These are phyloP conservation scores for Trichoplusia ni DNA, from an alignment of 1,140 invertebrate genomes.

Conservation along the genomic window DNA sequence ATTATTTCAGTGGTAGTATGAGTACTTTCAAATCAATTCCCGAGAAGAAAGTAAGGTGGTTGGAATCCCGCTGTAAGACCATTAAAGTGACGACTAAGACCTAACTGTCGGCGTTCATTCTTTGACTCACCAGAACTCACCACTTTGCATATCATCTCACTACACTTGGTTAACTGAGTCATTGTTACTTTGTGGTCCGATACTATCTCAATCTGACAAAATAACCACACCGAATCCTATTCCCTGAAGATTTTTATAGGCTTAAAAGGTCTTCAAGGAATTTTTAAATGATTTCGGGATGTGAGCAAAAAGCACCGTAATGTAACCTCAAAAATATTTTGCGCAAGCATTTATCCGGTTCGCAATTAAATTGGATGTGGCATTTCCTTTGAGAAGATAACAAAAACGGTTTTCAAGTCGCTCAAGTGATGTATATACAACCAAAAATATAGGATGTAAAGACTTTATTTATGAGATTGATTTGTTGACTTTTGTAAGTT, in stretches of 20 bases:
- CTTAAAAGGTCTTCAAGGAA: too few relatives aligned
- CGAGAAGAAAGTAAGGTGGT: conserved; percentile 60
- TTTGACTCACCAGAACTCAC: too few relatives aligned
- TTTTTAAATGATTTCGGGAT: conserved; percentile 15
- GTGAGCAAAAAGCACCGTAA: conserved; percentile 22
- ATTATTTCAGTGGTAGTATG: conserved; percentile 47
- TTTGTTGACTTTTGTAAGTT: too few relatives aligned
- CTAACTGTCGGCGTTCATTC: conserved; percentile 63
- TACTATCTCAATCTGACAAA: too few relatives aligned
- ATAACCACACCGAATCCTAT: too few relatives aligned
- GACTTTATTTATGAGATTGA: conserved; percentile 45
- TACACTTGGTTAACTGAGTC: conserved; percentile 53
- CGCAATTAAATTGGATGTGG: conserved; percentile 59
- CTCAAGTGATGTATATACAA: conserved; percentile 36
- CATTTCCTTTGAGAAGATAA: conserved; percentile 58
- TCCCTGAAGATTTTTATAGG: too few relatives aligned
- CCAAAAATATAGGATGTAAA: conserved; percentile 40
- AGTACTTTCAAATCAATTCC: conserved; percentile 59
- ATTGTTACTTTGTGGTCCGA: conserved; percentile 42
- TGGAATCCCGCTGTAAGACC: conserved; percentile 56
- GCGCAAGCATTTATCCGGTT: conserved; percentile 50
- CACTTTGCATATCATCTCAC: conserved; percentile 53
- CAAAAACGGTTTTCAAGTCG: conserved; percentile 47
- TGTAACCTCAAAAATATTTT: conserved; percentile 29
- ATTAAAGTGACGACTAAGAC: conserved; percentile 60